Evolutionary conservation across 2,888 invertebrate species (phyloP).

Genomic region (Phlogophora meticulosa): DNA sequence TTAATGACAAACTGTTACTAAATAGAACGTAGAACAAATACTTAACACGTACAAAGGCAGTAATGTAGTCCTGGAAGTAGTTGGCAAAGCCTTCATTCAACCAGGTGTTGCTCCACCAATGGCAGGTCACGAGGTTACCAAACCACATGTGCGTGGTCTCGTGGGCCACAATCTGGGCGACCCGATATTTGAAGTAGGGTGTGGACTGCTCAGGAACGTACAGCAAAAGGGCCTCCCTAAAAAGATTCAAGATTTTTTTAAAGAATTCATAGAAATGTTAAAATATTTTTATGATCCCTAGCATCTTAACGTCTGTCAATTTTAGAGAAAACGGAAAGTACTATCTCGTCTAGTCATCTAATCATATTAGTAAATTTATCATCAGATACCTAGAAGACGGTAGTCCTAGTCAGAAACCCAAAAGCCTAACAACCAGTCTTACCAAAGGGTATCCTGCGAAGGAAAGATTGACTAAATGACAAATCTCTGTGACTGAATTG

Average conservation of each 20-base stretch:
- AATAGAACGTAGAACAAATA: not conserved
- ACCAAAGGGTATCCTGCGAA: too few relatives aligned
- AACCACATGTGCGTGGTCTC: constrained; percentile 97
- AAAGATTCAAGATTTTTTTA: constrained; percentile 43
- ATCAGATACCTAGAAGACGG: too few relatives aligned
- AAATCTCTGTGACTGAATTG: too few relatives aligned
- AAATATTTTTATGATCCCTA: not conserved
- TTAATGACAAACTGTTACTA: not conserved
- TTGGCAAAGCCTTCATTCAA: constrained; percentile 93
- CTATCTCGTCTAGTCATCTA: too few relatives aligned
- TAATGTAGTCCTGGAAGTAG: constrained; percentile 94
- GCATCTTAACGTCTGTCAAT: not conserved
- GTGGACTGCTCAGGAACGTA: constrained; percentile 86
- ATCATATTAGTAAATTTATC: too few relatives aligned
- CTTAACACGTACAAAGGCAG: constrained; percentile 71
- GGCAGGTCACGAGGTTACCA: constrained; percentile 94
- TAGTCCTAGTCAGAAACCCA: too few relatives aligned
- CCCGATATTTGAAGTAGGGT: constrained; percentile 88
- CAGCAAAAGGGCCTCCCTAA: constrained; percentile 85
- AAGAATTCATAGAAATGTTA: too few relatives aligned
- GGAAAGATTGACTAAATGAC: too few relatives aligned
- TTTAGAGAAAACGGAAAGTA: not conserved
- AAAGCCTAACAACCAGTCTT: too few relatives aligned
- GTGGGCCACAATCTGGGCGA: constrained; percentile 93
- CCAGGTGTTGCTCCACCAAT: constrained; percentile 95